These are phyloP conservation scores for Nyctibius grandis DNA, from an alignment of 2,797 vertebrate genomes.

Conservation along the genomic window DNA sequence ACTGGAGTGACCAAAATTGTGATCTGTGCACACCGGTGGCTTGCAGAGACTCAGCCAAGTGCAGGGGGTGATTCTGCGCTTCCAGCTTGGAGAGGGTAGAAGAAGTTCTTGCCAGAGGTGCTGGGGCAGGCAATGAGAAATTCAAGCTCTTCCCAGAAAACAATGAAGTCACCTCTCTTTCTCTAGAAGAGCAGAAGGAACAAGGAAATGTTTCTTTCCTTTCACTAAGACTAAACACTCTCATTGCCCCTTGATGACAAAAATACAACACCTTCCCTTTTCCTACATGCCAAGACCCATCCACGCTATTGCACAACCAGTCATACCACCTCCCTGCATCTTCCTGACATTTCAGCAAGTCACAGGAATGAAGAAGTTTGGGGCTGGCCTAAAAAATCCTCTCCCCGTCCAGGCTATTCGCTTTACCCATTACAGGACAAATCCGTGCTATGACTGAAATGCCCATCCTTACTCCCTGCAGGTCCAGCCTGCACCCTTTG, in stretches of 20 bases:
- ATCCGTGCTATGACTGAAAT: neutral
- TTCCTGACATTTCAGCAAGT: neutral
- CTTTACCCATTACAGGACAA: neutral
- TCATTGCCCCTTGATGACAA: neutral
- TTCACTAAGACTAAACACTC: neutral
- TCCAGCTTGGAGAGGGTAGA: neutral
- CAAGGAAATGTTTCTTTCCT: neutral
- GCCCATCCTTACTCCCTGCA: neutral
- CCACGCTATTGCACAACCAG: fast-evolving
- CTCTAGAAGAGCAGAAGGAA: neutral
- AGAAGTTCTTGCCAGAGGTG: neutral
- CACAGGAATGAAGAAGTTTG: neutral
- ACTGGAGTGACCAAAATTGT: neutral
- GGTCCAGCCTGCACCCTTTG: neutral
- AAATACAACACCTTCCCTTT: neutral
- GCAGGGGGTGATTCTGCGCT: fast-evolving
- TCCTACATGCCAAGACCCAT: neutral
- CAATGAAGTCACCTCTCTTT: neutral
- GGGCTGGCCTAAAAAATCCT: neutral
- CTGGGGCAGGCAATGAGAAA: neutral
- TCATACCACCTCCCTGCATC: neutral
- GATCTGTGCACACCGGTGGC: neutral
- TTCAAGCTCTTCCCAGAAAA: neutral
- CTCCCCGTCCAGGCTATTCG: neutral
- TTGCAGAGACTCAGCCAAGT: neutral